These are phyloP conservation scores for Lydus trimaculatus DNA, from an alignment of 2,888 invertebrate genomes.

Conservation along the genomic window DNA sequence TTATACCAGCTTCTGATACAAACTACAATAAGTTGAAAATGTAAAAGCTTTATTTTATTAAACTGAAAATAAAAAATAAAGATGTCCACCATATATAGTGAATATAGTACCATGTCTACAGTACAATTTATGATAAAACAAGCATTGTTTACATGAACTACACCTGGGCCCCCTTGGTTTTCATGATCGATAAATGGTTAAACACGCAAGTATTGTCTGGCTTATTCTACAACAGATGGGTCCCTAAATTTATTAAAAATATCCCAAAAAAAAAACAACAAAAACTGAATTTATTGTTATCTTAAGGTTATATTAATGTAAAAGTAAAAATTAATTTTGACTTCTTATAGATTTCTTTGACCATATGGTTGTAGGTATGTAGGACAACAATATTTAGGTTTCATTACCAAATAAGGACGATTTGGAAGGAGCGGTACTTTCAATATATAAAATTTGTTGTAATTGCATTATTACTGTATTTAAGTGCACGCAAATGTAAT, in stretches of 20 bases:
- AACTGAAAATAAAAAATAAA: too few relatives aligned
- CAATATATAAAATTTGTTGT: background rate
- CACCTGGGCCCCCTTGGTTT: conserved; percentile 26
- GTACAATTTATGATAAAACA: conserved; percentile 15
- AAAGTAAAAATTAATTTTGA: background rate
- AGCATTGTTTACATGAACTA: conserved; percentile 19
- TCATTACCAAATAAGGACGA: conserved; percentile 28
- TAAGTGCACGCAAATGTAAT: background rate
- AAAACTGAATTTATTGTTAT: background rate
- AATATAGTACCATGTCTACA: background rate
- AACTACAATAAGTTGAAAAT: too few relatives aligned
- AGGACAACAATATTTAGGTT: conserved; percentile 26
- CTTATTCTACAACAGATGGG: background rate
- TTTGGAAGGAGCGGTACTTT: conserved; percentile 27
- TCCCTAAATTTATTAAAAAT: background rate
- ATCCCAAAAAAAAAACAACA: background rate
- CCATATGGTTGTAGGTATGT: conserved; percentile 27
- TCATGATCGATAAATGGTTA: conserved; percentile 19
- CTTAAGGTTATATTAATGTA: background rate
- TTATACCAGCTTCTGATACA: too few relatives aligned
- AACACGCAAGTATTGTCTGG: conserved; percentile 22
- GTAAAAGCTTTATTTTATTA: too few relatives aligned
- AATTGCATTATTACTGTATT: background rate
- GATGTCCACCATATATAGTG: too few relatives aligned
- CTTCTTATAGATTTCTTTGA: conserved; percentile 18